Evolutionary conservation across 2,797 vertebrate genomes (phyloP).

Genomic region (Aeoliscus strigatus): DNA sequence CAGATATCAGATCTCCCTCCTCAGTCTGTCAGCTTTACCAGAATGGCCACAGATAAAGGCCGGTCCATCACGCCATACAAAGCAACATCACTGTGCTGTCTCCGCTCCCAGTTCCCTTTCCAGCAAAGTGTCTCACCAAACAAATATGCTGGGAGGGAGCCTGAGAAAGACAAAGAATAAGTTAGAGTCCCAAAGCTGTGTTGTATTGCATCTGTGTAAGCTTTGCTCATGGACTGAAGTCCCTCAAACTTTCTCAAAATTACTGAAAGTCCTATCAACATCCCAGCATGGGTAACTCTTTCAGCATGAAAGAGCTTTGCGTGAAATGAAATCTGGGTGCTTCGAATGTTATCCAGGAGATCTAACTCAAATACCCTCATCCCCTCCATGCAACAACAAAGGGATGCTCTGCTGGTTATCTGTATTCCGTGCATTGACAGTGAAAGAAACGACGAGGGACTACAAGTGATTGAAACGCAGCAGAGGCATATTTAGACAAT

Average conservation of each 20-base stretch:
- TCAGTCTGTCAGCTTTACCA: conserved; percentile 67
- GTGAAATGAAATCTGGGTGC: conserved; percentile 65
- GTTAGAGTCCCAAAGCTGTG: no score
- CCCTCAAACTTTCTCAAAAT: conserved; percentile 22
- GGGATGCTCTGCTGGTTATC: conserved; percentile 65
- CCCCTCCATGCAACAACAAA: conserved; percentile 69
- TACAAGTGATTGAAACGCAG: conserved; percentile 41
- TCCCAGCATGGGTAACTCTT: conserved; percentile 33
- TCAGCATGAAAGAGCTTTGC: conserved; percentile 56
- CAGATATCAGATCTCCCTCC: conserved; percentile 57
- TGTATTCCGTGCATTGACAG: conserved; percentile 69
- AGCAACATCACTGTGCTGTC: conserved; percentile 36
- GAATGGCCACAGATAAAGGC: conserved; percentile 66
- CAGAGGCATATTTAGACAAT: conserved; percentile 49
- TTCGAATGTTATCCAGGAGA: conserved; percentile 67
- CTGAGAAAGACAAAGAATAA: no score
- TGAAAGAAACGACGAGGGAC: conserved; percentile 32
- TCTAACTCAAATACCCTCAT: conserved; percentile 79
- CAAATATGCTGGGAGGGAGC: no score
- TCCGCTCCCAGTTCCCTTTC: no score
- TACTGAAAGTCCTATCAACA: conserved; percentile 42
- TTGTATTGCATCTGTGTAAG: no score
- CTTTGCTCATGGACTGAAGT: no score
- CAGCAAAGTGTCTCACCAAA: no score
- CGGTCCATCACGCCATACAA: conserved; percentile 58